A percentile compares a stretch with the other conserved stretches of the same genome.
Conservation (phyloP, 2,888 invertebrate genomes). For the Parasteatoda lunata region DNA sequence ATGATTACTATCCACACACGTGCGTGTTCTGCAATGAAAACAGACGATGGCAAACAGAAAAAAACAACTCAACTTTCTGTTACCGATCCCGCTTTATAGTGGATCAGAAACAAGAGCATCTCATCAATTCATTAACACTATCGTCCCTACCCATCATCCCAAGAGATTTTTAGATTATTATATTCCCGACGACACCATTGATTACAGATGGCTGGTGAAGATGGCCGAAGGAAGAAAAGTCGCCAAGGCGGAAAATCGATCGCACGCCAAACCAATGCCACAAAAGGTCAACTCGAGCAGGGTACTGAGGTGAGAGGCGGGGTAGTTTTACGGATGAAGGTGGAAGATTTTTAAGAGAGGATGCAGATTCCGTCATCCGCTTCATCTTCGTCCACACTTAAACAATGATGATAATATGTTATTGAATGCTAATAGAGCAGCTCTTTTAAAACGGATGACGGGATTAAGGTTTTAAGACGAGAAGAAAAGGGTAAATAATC, state of each 20-base stretch:
- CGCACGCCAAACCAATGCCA: slow-evolving; percentile 37
- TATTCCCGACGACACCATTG: slow-evolving; percentile 12
- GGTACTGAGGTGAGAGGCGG: background rate
- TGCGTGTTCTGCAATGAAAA: too few relatives aligned
- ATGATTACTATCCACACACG: too few relatives aligned
- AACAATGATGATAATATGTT: too few relatives aligned
- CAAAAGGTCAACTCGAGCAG: slow-evolving; percentile 32
- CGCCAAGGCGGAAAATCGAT: slow-evolving; percentile 51
- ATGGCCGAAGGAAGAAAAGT: slow-evolving; percentile 5
- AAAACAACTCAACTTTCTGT: background rate
- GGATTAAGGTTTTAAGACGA: too few relatives aligned
- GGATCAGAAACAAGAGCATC: background rate
- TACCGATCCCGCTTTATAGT: background rate
- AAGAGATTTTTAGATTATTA: background rate
- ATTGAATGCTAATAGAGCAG: too few relatives aligned
- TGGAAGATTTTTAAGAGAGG: slow-evolving; percentile 7
- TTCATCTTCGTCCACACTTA: background rate
- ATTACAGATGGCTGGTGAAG: slow-evolving; percentile 8
- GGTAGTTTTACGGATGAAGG: background rate
- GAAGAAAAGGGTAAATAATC: too few relatives aligned
- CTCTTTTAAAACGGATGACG: background rate
- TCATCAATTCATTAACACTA: slow-evolving; percentile 30
- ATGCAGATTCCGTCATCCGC: background rate
- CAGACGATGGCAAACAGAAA: background rate
- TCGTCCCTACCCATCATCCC: slow-evolving; percentile 8